Percentiles rank a stretch among this genome's conserved stretches.
phyloP scores from a whole-genome alignment of 2,797 vertebrate species.

The Pachyuromys duprasi region DNA sequence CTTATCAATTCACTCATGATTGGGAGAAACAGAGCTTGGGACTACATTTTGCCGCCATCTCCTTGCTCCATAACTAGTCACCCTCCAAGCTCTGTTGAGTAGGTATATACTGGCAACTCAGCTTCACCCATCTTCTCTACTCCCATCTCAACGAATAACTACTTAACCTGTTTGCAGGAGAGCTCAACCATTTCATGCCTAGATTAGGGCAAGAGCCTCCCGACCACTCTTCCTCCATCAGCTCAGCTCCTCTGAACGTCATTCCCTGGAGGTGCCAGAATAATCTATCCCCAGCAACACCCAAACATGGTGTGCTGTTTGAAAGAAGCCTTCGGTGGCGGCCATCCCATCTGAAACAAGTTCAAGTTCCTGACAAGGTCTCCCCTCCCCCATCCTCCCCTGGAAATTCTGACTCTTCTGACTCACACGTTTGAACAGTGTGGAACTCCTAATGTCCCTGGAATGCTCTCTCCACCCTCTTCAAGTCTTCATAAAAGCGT shows the following conservation, averaged over 20 bases:
- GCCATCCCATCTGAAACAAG: neutral
- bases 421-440: neutral
- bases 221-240: neutral
- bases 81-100: neutral
- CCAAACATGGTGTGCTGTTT: neutral
- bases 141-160: neutral
- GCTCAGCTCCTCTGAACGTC: neutral
- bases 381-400: fast-evolving
- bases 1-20: neutral
- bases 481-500: neutral
- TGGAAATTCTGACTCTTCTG: neutral
- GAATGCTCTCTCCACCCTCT: neutral
- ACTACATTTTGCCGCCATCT: neutral
- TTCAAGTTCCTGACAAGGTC: neutral
- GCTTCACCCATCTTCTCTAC: neutral
- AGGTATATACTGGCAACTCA: neutral
- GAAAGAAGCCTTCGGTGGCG: neutral
- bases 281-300: neutral
- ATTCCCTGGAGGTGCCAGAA: neutral
- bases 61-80: neutral
- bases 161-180: neutral
- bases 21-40: neutral
- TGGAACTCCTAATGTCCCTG: neutral
- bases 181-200: neutral
- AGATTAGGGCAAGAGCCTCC: neutral